A percentile compares a stretch with the other conserved stretches of the same genome.
phyloP scores from a whole-genome alignment of 2,113 vertebrate genomes.

The Rhea pennata region DNA sequence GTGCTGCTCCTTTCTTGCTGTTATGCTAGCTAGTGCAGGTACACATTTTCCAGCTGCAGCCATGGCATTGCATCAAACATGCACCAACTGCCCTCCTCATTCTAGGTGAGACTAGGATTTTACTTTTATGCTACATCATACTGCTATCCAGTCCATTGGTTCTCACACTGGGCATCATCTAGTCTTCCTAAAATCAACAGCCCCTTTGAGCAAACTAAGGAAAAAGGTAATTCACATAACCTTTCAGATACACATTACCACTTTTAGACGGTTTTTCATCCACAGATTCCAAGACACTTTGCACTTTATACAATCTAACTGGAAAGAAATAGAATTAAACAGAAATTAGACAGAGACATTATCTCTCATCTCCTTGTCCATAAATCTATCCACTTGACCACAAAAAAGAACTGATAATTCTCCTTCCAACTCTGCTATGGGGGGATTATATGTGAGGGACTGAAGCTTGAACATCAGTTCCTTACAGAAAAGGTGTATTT shows the following conservation, averaged over 20 bases:
- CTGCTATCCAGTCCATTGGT: not conserved
- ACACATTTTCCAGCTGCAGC: too few species aligned
- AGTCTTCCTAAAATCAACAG: not conserved
- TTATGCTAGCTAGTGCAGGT: too few species aligned
- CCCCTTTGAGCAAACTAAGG: not conserved
- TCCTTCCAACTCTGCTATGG: not conserved
- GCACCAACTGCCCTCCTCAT: too few species aligned
- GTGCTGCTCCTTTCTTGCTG: too few species aligned
- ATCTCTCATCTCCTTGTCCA: not conserved
- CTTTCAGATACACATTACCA: too few species aligned
- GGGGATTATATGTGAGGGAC: not conserved
- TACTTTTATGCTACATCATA: too few species aligned
- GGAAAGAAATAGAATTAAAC: not conserved
- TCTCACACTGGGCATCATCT: not conserved
- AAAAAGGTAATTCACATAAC: not conserved
- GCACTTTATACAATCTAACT: not conserved
- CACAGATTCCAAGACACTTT: not conserved
- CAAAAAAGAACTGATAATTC: not conserved
- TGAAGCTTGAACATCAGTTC: not conserved
- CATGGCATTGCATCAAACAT: too few species aligned
- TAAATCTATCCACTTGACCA: not conserved
- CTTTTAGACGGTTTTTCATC: not conserved
- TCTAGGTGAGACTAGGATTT: too few species aligned
- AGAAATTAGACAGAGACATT: not conserved
- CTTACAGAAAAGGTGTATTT: not conserved